Conservation (phyloP, 2,113 vertebrate species). For the Phyllostomus hastatus region DNA sequence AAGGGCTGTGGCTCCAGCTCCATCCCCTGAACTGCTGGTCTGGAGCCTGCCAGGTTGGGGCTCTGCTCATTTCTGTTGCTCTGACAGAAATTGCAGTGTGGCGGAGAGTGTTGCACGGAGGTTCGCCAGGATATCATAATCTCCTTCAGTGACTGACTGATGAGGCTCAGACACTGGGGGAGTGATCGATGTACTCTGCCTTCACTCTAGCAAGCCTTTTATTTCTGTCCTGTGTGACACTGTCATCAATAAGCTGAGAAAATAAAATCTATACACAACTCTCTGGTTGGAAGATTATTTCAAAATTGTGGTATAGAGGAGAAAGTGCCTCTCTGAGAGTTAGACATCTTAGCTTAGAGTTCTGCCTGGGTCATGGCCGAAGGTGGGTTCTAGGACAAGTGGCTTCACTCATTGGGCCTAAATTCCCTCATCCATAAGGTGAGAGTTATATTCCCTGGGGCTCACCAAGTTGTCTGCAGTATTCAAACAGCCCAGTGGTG, state of each 20-base stretch:
- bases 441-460: neutral
- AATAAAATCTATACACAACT: neutral
- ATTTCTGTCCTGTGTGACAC: conserved; percentile 29
- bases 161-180: neutral
- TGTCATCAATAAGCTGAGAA: conserved; percentile 49
- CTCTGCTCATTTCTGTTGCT: neutral
- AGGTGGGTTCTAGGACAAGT: neutral
- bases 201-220: conserved; percentile 19
- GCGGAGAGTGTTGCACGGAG: neutral
- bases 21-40: neutral
- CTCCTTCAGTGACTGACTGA: conserved; percentile 28
- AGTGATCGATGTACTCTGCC: conserved; percentile 3
- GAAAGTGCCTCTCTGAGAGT: neutral
- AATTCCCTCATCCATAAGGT: neutral
- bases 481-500: neutral
- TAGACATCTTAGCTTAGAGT: neutral
- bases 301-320: neutral
- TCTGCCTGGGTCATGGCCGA: neutral
- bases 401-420: neutral
- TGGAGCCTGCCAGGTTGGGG: neutral
- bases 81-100: neutral
- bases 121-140: neutral
- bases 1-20: neutral
- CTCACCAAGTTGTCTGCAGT: neutral
- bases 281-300: conserved; percentile 29